Conservation (phyloP, 2,888 invertebrate species). For the Rhogogaster chlorosoma region DNA sequence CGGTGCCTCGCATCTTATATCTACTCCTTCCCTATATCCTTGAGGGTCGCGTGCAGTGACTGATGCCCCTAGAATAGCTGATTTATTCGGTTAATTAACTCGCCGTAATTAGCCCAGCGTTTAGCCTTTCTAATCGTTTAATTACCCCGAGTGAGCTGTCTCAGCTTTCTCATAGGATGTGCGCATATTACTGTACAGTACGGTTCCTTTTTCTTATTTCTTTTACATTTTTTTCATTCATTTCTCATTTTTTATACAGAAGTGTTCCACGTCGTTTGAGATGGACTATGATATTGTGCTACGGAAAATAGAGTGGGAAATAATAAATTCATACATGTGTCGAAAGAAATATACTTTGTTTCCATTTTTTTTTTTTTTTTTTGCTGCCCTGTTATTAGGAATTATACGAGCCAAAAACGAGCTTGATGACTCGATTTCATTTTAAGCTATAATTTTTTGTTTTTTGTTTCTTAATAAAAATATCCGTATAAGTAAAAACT, state of each 20-base stretch:
- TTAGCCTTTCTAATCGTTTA: conserved; percentile 48
- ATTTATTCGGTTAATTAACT: conserved; percentile 48
- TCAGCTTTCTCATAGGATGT: not conserved
- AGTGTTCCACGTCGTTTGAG: not conserved
- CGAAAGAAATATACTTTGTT: not conserved
- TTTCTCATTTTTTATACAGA: not conserved
- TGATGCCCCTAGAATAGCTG: conserved; percentile 27
- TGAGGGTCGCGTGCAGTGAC: conserved; percentile 36
- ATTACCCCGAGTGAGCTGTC: conserved; percentile 41
- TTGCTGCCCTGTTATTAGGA: no score
- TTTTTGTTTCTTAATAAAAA: no score
- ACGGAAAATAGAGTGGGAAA: not conserved
- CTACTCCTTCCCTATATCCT: not conserved
- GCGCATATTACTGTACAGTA: not conserved
- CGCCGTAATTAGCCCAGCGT: conserved; percentile 34
- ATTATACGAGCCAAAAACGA: no score
- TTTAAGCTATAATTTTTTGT: no score
- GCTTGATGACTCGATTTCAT: no score
- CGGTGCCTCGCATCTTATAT: not conserved
- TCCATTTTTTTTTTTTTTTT: no score
- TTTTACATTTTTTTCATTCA: not conserved
- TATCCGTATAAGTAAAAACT: no score
- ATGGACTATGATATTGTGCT: not conserved
- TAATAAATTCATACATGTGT: not conserved
- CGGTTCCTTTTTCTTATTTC: not conserved